Percentiles rank a stretch among this genome's conserved stretches.
phyloP scores from a whole-genome alignment of 2,888 invertebrate genomes.

The Julus scanicus region DNA sequence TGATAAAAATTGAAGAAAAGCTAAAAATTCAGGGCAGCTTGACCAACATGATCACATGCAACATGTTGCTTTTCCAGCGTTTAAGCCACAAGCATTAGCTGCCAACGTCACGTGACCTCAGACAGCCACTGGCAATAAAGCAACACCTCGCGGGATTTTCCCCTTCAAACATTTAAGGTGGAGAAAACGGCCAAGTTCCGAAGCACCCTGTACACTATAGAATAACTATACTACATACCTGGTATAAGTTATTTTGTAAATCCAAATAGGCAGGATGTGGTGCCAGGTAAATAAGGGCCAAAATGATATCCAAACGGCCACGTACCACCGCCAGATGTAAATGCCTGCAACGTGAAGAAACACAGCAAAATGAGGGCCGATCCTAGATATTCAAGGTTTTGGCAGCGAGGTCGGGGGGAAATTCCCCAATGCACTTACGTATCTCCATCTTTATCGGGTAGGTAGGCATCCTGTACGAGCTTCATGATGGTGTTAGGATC shows the following conservation, averaged over 20 bases:
- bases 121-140: not conserved
- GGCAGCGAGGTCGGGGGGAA: not conserved
- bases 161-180: not conserved
- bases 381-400: not conserved
- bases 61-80: too few species aligned
- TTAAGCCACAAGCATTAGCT: too few species aligned
- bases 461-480: conserved; percentile 12
- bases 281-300: conserved; percentile 79
- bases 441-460: conserved; percentile 50
- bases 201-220: not conserved
- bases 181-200: not conserved
- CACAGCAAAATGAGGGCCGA: not conserved
- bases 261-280: conserved; percentile 82
- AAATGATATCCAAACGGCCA: conserved; percentile 77
- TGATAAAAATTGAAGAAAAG: too few species aligned
- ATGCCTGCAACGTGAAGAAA: conserved; percentile 71
- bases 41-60: too few species aligned
- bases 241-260: conserved; percentile 81
- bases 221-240: conserved; percentile 64
- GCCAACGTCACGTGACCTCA: too few species aligned
- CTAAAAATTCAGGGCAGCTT: too few species aligned
- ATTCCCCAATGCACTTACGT: conserved; percentile 46
- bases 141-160: not conserved
- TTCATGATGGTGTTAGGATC: not conserved
- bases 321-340: conserved; percentile 87